Base-by-base conservation (phyloP, 1,140 invertebrate species). In the Drosophila parvula region DNA sequence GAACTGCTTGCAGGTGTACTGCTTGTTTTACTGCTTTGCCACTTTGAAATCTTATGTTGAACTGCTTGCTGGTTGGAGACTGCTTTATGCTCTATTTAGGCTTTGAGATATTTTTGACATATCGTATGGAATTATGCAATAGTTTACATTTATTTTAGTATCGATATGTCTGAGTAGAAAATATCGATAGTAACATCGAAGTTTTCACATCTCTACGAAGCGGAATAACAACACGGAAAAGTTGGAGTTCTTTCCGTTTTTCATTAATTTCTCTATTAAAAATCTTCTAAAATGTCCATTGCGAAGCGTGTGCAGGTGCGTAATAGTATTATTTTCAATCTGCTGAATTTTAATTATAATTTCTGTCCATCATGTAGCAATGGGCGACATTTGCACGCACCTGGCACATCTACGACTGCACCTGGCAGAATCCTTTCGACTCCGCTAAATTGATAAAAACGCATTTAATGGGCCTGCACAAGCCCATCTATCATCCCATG, bases 341-440 rank as follows among this genome's bases (percentile, higher is more conserved):
- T 11, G 9, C 28, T 8, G 0, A 3, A 7, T 4, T 7, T 6
- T 12, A 36, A 27, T n/a, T 14, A 41, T 6, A 4, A n/a, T 12
- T 1, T n/a, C 14, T 14, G 8, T 53, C 22, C 68, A 92, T 94
- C 3, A 34, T 78, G 8, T 38, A 99, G 97, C 98, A 99, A 97
- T 99, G 98, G 98, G 95, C 95, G 32, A 97, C 97, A 32, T 98
- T 99, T 94, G 95, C 97, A 27, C 93, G 97, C 68, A 94, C 95
- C 44, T 99, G 98, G 98, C 98, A 98, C 93, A 90, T 99, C 57
- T 99, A 95, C 92, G 98, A 99, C 94, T 97, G 97, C 55, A 96
- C 96, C 91, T 98, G 97, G 96, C 98, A 99, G 93, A 98, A 99
- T 94, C 98, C 98, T 14, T 98, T 96, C 90, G 90, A 95, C 59